Conservation (phyloP, 2,113 vertebrate genomes). For the Embiotoca jacksoni region DNA sequence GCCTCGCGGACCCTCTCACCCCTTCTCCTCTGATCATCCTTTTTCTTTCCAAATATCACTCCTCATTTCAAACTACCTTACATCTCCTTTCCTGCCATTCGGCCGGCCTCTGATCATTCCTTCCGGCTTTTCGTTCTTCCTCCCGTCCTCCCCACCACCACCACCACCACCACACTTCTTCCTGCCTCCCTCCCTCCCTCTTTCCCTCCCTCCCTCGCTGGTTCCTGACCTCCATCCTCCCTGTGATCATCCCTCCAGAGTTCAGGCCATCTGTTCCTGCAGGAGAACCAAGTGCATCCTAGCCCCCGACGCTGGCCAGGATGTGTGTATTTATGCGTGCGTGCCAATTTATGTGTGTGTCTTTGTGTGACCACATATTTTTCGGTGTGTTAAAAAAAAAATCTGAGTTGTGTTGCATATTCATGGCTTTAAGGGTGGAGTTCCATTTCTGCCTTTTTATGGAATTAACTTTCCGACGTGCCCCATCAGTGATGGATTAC, state of each 20-base stretch:
- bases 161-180: no score
- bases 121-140: conserved; percentile 27
- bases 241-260: conserved; percentile 81
- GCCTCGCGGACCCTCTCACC: background rate
- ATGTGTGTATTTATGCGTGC: conserved; percentile 52
- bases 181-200: background rate
- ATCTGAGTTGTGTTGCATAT: conserved; percentile 32
- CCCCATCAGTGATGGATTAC: conserved; percentile 32
- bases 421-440: conserved; percentile 39
- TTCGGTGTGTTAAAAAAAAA: conserved; percentile 6
- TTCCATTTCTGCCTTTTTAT: conserved; percentile 37
- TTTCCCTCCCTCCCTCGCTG: conserved; percentile 56
- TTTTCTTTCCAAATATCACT: conserved; percentile 57
- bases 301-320: conserved; percentile 39
- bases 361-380: conserved; percentile 36
- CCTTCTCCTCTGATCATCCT: conserved; percentile 31
- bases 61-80: conserved; percentile 50
- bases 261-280: conserved; percentile 82
- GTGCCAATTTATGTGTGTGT: conserved; percentile 44
- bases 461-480: conserved; percentile 28
- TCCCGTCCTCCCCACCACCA: background rate
- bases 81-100: conserved; percentile 58
- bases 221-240: conserved; percentile 81
- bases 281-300: conserved; percentile 67
- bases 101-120: conserved; percentile 67